Evolutionary conservation across 1,140 invertebrate genomes (phyloP).

Genomic region (Agrilus planipennis): DNA sequence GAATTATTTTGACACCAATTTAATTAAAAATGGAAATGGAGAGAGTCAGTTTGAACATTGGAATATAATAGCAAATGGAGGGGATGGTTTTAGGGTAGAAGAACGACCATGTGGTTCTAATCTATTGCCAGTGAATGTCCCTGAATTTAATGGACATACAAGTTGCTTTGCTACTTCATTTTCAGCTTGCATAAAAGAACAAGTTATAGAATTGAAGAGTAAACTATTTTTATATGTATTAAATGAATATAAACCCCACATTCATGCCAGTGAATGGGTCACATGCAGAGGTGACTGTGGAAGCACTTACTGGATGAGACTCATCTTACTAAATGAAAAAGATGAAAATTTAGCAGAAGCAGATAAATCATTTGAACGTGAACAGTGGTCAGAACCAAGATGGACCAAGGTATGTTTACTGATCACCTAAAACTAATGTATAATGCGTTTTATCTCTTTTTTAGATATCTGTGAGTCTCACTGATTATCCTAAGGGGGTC

Average conservation of each 20-base stretch:
- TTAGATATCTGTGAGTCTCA: constrained; percentile 26
- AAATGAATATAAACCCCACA: constrained; percentile 25
- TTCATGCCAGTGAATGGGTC: constrained; percentile 32
- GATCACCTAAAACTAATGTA: too few relatives aligned
- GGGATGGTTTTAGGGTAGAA: constrained; percentile 31
- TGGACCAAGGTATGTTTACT: constrained; percentile 23
- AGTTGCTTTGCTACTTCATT: constrained; percentile 35
- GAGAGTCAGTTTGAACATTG: constrained; percentile 28
- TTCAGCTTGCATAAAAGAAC: constrained; percentile 23
- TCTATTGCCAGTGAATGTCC: constrained; percentile 14
- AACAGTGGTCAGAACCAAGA: constrained; percentile 3
- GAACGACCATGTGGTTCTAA: constrained; percentile 22
- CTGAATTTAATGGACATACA: constrained; percentile 23
- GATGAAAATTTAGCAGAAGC: constrained; percentile 9
- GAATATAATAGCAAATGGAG: constrained; percentile 27
- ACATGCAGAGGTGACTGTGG: constrained; percentile 32
- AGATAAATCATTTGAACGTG: constrained; percentile 4
- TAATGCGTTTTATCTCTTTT: too few relatives aligned
- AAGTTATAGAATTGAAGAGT: constrained; percentile 22
- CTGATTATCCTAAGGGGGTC: constrained; percentile 24
- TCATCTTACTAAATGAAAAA: too few relatives aligned
- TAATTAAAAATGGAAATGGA: constrained; percentile 33
- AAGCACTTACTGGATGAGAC: constrained; percentile 23
- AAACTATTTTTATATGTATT: constrained; percentile 23
- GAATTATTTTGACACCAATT: constrained; percentile 27